Evolutionary conservation across 2,888 invertebrate genomes (phyloP).

Genomic region (Thereva unica): DNA sequence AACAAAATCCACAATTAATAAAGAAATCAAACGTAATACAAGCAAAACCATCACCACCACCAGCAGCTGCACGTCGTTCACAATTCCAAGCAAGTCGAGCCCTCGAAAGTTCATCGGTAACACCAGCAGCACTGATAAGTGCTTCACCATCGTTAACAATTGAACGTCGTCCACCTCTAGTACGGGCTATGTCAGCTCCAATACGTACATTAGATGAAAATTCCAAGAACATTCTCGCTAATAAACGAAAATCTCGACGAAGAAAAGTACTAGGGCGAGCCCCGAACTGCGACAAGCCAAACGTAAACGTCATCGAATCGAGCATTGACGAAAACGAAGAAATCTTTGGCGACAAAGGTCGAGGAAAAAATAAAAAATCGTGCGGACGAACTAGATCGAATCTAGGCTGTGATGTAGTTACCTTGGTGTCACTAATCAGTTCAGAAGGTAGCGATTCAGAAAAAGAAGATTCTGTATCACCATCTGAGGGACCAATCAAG

Average conservation of each 20-base stretch:
- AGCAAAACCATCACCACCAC: conserved; percentile 14
- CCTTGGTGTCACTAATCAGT: conserved; percentile 70
- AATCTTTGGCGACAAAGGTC: conserved; percentile 42
- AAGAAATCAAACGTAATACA: conserved; percentile 2
- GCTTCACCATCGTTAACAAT: conserved; percentile 50
- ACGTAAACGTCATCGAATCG: conserved; percentile 22
- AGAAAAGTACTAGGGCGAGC: conserved; percentile 48
- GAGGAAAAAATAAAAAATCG: conserved; percentile 44
- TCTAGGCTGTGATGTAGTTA: conserved; percentile 61
- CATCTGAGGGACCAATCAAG: conserved; percentile 46
- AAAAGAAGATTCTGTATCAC: conserved; percentile 53
- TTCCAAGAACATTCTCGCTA: conserved; percentile 47
- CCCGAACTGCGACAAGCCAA: conserved; percentile 25
- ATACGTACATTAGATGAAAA: conserved; percentile 53
- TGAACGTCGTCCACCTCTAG: conserved; percentile 53
- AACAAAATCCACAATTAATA: not conserved
- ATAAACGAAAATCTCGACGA: conserved; percentile 51
- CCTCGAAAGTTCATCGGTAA: conserved; percentile 5
- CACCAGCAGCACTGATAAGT: conserved; percentile 40
- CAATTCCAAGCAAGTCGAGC: conserved; percentile 46
- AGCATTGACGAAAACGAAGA: conserved; percentile 28
- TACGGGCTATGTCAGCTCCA: conserved; percentile 59
- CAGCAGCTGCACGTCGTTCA: conserved; percentile 45
- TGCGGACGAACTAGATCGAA: conserved; percentile 52
- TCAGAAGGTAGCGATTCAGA: conserved; percentile 69